A percentile compares a stretch with the other conserved stretches of the same genome.
Evolutionary conservation across 2,797 vertebrate genomes (phyloP).

Genomic region (Poeciliopsis turneri): DNA sequence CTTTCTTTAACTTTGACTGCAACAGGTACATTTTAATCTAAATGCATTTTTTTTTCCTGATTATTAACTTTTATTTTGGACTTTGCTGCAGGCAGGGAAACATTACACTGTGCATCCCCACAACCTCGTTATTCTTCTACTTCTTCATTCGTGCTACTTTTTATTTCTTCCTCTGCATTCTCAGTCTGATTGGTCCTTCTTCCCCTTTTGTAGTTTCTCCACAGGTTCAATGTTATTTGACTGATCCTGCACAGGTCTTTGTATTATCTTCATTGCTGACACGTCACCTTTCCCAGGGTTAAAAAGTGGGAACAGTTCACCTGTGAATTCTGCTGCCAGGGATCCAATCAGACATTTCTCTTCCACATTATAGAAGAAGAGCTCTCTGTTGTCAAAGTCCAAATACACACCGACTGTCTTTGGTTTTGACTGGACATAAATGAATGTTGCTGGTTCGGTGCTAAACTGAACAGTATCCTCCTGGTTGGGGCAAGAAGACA

Average conservation of each 20-base stretch:
- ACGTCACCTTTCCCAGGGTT: conserved; percentile 66
- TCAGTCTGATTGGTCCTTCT: not conserved
- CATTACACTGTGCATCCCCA: not conserved
- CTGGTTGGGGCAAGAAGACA: conserved; percentile 50
- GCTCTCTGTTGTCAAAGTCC: conserved; percentile 27
- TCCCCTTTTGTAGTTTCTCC: fast-evolving
- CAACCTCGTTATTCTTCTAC: too few relatives aligned
- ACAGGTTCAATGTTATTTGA: fast-evolving
- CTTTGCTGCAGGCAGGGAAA: not conserved
- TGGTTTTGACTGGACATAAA: not conserved
- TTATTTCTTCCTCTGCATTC: not conserved
- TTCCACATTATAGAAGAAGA: conserved; percentile 67
- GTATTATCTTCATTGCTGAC: not conserved
- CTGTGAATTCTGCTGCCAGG: conserved; percentile 26
- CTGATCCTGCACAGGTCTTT: fast-evolving
- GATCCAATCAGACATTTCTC: conserved; percentile 29
- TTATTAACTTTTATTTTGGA: not conserved
- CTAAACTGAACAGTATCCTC: conserved; percentile 23
- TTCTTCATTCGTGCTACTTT: not conserved
- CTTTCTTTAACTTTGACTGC: not conserved
- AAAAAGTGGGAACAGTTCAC: conserved; percentile 67
- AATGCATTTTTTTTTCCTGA: not conserved
- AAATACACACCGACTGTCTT: conserved; percentile 64
- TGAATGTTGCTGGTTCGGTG: conserved; percentile 10
- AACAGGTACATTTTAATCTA: not conserved